phyloP scores from a whole-genome alignment of 2,888 invertebrate species.

The Sinelater perroti region DNA sequence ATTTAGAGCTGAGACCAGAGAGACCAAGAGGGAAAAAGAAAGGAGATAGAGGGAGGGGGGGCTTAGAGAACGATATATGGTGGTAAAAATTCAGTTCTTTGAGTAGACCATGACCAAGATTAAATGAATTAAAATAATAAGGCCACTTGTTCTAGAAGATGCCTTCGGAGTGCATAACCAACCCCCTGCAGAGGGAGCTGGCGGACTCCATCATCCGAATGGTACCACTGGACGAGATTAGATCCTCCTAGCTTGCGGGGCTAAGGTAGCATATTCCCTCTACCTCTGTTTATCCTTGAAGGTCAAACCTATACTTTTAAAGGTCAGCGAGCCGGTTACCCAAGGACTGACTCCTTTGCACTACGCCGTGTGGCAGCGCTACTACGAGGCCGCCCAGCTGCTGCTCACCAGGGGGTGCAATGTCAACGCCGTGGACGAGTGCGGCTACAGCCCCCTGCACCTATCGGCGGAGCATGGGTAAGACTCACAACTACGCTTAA shows the following conservation, averaged over 20 bases:
- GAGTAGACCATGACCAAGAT: too few species aligned
- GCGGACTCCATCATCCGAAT: constrained; percentile 91
- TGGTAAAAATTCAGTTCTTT: too few species aligned
- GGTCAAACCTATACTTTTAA: too few species aligned
- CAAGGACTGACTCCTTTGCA: constrained; percentile 89
- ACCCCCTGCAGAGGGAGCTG: constrained; percentile 83
- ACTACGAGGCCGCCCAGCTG: constrained; percentile 80
- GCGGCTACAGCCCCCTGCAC: constrained; percentile 91
- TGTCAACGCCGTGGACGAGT: constrained; percentile 85
- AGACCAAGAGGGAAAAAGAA: too few species aligned
- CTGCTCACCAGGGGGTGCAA: constrained; percentile 84
- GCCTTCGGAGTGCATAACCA: constrained; percentile 78
- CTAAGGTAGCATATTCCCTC: constrained; percentile 71
- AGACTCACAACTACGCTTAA: too few species aligned
- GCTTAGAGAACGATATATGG: too few species aligned
- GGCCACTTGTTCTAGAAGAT: constrained; percentile 61
- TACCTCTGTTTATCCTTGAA: too few species aligned
- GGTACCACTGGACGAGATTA: constrained; percentile 86
- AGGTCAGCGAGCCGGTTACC: constrained; percentile 80
- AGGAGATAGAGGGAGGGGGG: too few species aligned
- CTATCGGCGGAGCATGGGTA: constrained; percentile 88
- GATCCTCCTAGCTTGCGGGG: constrained; percentile 88
- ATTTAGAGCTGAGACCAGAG: too few species aligned
- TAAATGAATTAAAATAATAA: too few species aligned
- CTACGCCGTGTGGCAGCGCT: constrained; percentile 91